Evolutionary conservation across 2,797 vertebrate genomes (phyloP).

Genomic region (Melanotaenia maccullochi): DNA sequence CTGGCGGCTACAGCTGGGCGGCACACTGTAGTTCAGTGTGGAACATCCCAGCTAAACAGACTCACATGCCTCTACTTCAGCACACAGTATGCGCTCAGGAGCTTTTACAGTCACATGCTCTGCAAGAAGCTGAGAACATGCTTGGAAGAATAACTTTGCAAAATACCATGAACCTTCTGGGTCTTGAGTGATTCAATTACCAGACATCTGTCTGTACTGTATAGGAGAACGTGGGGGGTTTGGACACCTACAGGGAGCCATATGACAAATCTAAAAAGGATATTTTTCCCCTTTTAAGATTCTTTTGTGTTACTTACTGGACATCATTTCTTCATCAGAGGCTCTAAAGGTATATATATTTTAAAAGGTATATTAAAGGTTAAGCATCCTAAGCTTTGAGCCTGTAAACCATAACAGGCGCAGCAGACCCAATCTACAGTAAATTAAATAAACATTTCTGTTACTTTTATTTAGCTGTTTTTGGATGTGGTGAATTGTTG

Average conservation of each 20-base stretch:
- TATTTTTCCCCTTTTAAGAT: neutral
- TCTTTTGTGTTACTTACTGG: neutral
- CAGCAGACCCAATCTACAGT: neutral
- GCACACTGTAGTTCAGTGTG: constrained; percentile 34
- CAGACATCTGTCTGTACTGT: neutral
- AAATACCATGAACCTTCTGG: constrained; percentile 43
- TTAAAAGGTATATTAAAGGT: no score
- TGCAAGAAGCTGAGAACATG: constrained; percentile 44
- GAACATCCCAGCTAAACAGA: constrained; percentile 74
- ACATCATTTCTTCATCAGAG: neutral
- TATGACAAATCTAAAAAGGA: neutral
- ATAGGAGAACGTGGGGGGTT: neutral
- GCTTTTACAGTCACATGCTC: constrained; percentile 77
- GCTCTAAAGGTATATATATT: neutral
- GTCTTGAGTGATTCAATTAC: constrained; percentile 32
- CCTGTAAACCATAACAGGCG: neutral
- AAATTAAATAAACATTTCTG: neutral
- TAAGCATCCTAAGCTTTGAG: neutral
- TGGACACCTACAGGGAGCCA: constrained; percentile 1
- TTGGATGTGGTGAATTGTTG: neutral
- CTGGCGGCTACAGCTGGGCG: neutral
- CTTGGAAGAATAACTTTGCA: constrained; percentile 42
- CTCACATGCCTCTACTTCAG: constrained; percentile 81
- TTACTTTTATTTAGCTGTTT: neutral
- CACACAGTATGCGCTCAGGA: constrained; percentile 60